A percentile compares a stretch with the other conserved stretches of the same genome.
Evolutionary conservation across 2,113 vertebrate species (phyloP).

Genomic region (Rattus rattus): DNA sequence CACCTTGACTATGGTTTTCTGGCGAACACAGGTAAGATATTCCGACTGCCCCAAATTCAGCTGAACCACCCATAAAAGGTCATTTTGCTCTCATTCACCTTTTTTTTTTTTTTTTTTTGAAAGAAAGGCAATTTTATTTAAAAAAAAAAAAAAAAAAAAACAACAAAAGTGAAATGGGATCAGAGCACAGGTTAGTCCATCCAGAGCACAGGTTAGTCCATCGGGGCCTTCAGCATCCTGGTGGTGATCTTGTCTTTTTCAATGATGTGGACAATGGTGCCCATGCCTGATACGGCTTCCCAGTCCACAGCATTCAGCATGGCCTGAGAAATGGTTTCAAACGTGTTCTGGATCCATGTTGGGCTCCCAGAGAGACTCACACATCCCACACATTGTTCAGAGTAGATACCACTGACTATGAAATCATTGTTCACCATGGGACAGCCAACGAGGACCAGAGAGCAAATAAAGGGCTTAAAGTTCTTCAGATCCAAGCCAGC

Average conservation of each 20-base stretch:
- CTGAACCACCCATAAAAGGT: neutral
- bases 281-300: slow-evolving; percentile 97
- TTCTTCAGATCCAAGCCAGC: slow-evolving; percentile 93
- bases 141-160: slow-evolving; percentile 53
- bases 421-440: slow-evolving; percentile 98
- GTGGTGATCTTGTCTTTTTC: slow-evolving; percentile 99
- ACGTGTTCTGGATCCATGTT: slow-evolving; percentile 96
- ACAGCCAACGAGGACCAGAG: slow-evolving; percentile 96
- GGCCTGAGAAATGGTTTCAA: slow-evolving; percentile 98
- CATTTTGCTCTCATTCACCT: neutral
- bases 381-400: slow-evolving; percentile 99
- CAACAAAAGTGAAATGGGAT: neutral
- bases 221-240: slow-evolving; percentile 95
- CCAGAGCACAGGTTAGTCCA: slow-evolving; percentile 89
- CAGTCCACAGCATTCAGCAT: slow-evolving; percentile 97
- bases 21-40: neutral
- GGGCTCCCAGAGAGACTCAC: slow-evolving; percentile 97
- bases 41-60: neutral
- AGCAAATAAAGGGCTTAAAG: slow-evolving; percentile 97
- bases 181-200: neutral
- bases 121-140: slow-evolving; percentile 74
- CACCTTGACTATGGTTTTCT: neutral
- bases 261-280: slow-evolving; percentile 95
- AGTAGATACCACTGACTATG: slow-evolving; percentile 96
- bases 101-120: neutral